These are phyloP conservation scores for Pegoplata infirma DNA, from an alignment of 2,888 invertebrate genomes.

Conservation along the genomic window DNA sequence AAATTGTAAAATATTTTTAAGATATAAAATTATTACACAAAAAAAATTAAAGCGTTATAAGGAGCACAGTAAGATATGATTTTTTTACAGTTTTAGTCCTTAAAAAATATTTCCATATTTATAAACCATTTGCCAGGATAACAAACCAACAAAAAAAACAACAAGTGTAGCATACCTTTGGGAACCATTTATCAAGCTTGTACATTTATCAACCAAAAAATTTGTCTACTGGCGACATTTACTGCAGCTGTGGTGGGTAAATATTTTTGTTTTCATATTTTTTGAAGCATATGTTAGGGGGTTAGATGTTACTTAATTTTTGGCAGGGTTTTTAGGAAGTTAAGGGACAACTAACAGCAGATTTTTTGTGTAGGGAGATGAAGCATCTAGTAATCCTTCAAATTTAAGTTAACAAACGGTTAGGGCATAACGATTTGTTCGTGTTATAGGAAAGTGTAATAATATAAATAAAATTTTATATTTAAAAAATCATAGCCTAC, in stretches of 20 bases:
- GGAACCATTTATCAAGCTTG: slow-evolving; percentile 35
- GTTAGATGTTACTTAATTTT: neutral
- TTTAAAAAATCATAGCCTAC: slow-evolving; percentile 2
- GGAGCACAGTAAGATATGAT: neutral
- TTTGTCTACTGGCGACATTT: slow-evolving; percentile 14
- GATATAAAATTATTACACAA: neutral
- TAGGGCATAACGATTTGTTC: neutral
- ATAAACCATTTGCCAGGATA: neutral
- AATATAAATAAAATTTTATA: neutral
- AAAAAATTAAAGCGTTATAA: neutral
- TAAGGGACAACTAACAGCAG: neutral
- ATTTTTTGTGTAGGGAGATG: neutral
- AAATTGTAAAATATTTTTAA: neutral
- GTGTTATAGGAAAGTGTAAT: neutral
- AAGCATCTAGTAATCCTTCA: neutral
- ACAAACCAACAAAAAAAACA: slow-evolving; percentile 2
- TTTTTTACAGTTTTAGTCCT: neutral
- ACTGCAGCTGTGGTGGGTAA: neutral
- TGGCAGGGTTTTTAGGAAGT: slow-evolving; percentile 13
- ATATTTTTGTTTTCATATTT: neutral
- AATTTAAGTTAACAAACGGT: neutral
- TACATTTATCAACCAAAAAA: neutral
- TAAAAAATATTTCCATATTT: neutral
- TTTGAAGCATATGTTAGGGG: slow-evolving; percentile 5
- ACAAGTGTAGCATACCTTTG: slow-evolving; percentile 43